phyloP scores from a whole-genome alignment of 2,888 invertebrate genomes.

The Papilio demoleus region DNA sequence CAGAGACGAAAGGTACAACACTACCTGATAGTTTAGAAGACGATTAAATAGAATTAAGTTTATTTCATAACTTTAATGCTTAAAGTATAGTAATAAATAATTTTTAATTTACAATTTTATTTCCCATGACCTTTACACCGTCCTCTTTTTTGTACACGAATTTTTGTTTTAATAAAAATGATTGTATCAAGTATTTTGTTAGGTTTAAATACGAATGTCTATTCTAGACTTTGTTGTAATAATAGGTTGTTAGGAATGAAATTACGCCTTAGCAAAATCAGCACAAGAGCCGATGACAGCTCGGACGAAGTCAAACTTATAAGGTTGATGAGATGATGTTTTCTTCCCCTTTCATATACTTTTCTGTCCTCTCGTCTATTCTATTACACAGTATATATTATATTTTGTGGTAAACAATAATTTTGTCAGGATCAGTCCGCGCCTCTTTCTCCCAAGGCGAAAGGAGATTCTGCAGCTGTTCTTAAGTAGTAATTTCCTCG shows the following conservation, averaged over 20 bases:
- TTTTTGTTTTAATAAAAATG: not conserved
- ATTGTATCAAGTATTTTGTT: not conserved
- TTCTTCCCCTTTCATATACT: too few relatives aligned
- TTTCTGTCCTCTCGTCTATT: not conserved
- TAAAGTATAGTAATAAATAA: not conserved
- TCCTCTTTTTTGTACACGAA: not conserved
- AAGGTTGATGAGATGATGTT: too few relatives aligned
- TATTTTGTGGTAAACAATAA: not conserved
- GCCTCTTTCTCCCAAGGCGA: constrained; percentile 58
- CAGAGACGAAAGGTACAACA: constrained; percentile 89
- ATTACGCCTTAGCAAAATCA: too few relatives aligned
- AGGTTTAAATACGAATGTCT: too few relatives aligned
- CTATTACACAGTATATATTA: not conserved
- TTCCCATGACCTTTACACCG: not conserved
- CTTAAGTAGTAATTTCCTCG: constrained; percentile 66
- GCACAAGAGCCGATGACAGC: too few relatives aligned
- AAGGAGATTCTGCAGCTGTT: constrained; percentile 61
- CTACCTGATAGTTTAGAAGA: constrained; percentile 91
- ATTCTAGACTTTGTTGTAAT: too few relatives aligned
- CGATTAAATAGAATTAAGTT: constrained; percentile 34
- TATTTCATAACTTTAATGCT: not conserved
- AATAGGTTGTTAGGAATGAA: too few relatives aligned
- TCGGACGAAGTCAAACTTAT: too few relatives aligned
- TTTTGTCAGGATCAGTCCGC: constrained; percentile 43
- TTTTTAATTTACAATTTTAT: not conserved